Evolutionary conservation across 2,113 vertebrate species (phyloP).

Genomic region (Sorex araneus): DNA sequence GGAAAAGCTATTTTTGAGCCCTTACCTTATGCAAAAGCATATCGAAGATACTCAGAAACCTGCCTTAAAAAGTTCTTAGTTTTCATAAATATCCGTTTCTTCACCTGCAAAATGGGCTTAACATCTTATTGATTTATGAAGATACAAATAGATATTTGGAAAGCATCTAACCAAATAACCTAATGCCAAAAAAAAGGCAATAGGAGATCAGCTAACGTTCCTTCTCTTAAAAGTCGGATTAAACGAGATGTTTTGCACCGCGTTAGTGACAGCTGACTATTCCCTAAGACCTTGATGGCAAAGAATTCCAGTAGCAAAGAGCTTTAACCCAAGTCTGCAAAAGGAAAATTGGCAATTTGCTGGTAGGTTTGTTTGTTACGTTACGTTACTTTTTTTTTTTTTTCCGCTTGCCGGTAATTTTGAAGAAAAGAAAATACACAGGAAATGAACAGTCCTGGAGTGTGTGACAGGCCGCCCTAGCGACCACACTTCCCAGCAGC

Average conservation of each 20-base stretch:
- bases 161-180: background rate
- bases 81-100: background rate
- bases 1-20: background rate
- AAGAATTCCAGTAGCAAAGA: background rate
- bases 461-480: background rate
- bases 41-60: constrained; percentile 10
- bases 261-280: background rate
- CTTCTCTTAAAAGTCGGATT: constrained; percentile 37
- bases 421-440: constrained; percentile 44
- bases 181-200: background rate
- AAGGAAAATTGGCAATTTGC: background rate
- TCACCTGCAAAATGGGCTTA: background rate
- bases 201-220: background rate
- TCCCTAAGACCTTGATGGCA: background rate
- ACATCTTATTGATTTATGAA: background rate
- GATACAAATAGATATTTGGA: constrained; percentile 36
- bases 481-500: constrained; percentile 77
- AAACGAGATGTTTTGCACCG: background rate
- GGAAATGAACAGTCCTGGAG: constrained; percentile 28
- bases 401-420: no score
- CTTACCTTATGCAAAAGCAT: constrained; percentile 19
- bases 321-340: background rate
- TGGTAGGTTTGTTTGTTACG: no score
- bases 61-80: constrained; percentile 21
- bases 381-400: no score